A percentile compares a stretch with the other conserved stretches of the same genome.
Evolutionary conservation across 2,113 vertebrate species (phyloP).

Genomic region (Anser brachyrhynchus): DNA sequence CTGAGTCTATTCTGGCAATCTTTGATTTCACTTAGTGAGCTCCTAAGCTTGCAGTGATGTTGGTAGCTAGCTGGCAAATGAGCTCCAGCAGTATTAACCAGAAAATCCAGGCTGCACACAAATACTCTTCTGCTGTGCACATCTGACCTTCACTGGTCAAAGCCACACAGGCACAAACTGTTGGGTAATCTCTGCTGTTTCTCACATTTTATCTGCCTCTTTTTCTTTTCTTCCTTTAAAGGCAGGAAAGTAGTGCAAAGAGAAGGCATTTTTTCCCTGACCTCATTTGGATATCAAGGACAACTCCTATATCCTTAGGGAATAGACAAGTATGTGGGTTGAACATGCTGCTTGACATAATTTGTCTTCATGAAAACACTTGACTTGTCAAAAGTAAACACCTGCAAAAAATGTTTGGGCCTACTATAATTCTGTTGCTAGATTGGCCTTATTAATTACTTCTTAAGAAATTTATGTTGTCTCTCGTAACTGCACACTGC

Average conservation of each 20-base stretch:
- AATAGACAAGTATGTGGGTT: background rate
- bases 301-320: background rate
- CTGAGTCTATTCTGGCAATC: background rate
- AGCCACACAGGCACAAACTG: background rate
- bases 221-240: background rate
- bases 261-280: conserved; percentile 8
- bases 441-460: background rate
- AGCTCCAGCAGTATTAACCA: background rate
- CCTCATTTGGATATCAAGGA: conserved; percentile 40
- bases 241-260: background rate
- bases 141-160: background rate
- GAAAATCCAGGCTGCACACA: background rate
- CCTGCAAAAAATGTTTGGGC: background rate
- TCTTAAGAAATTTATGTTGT: background rate
- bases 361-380: conserved; percentile 30
- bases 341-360: background rate
- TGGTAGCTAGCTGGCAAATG: background rate
- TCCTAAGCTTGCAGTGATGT: background rate
- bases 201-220: background rate
- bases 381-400: background rate
- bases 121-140: background rate
- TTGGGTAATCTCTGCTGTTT: background rate
- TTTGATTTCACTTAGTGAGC: background rate
- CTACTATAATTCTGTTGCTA: background rate
- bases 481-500: background rate